Base-by-base conservation (phyloP, 2,888 invertebrate genomes). In the Hirtodrosophila duncani region DNA sequence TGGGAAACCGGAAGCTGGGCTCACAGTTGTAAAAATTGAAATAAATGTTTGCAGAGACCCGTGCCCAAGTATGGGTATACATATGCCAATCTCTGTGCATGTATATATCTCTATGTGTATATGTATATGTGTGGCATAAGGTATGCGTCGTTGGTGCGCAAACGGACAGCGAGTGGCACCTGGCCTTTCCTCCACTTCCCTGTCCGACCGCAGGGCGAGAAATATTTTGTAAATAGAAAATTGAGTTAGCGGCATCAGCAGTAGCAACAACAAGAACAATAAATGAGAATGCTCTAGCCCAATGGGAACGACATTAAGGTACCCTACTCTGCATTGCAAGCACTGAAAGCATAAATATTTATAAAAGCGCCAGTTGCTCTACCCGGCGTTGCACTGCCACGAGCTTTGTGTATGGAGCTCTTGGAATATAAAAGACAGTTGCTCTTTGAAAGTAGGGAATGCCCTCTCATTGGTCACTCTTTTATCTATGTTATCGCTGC, bases 211-310 rank as follows among this genome's bases (percentile, higher is more conserved):
- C 45, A 41, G 44, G 29, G 43, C 38, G 43, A 65, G 33, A 49
- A 38, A 57, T 53, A n/a, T 50, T 68, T 70, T 66, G 58, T 65
- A 78, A 83, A 83, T 81, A 78, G 72, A 81, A 83, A 82, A 82
- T 81, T 81, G 68, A 82, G 77, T 82, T 80, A 67, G 69, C 56
- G 34, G 29, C 39, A 20, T 27, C 23, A 29, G 23, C 18, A 13
- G 9, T 24, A 18, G 18, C 37, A 43, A 39, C 16, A 55, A 56
- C 41, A 64, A 64, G 45, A 59, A 26, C 57, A 63, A 55, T 26
- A 39, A 36, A 20, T 45, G 23, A 17, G 10, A n/a, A n/a, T n/a
- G n/a, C n/a, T n/a, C n/a, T n/a, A n/a, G n/a, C n/a, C n/a, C 41
- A 57, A 53, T 23, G 45, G 31, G 13, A 57, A 41, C 20, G 23